Evolutionary conservation across 2,888 invertebrate species (phyloP).

Genomic region (Dicyrtomina minuta): DNA sequence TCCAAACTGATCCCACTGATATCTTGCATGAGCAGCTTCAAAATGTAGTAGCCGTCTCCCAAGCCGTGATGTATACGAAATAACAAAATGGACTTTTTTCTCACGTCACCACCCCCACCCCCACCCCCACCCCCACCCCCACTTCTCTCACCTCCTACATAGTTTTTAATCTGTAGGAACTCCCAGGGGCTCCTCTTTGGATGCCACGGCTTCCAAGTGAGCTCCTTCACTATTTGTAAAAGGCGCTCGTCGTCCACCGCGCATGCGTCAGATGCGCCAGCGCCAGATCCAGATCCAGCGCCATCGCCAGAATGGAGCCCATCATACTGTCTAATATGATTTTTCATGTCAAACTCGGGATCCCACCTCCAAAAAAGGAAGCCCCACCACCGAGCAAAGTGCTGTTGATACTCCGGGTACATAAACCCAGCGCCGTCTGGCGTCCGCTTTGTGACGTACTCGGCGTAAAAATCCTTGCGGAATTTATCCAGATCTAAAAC

Average conservation of each 20-base stretch:
- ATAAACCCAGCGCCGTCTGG: constrained; percentile 12
- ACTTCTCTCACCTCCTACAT: too few relatives aligned
- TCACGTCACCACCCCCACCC: background rate
- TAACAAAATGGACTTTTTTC: constrained; percentile 30
- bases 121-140: too few relatives aligned
- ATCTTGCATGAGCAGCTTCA: constrained; percentile 37
- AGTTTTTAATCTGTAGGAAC: constrained; percentile 37
- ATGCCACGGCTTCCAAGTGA: constrained; percentile 38
- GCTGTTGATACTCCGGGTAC: constrained; percentile 40
- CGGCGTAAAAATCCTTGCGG: constrained; percentile 23
- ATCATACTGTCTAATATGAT: constrained; percentile 36
- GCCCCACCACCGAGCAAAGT: constrained; percentile 31
- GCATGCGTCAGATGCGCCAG: background rate
- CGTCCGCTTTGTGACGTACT: constrained; percentile 13
- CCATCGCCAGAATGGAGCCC: constrained; percentile 4
- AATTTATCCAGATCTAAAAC: constrained; percentile 34
- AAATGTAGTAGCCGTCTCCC: constrained; percentile 37
- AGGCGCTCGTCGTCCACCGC: constrained; percentile 24
- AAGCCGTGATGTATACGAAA: constrained; percentile 39
- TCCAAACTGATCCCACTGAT: constrained; percentile 29
- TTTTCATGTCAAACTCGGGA: constrained; percentile 26
- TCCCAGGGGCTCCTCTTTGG: constrained; percentile 37
- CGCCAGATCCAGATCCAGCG: background rate
- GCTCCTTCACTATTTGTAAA: constrained; percentile 33
- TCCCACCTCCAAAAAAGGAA: constrained; percentile 43